Evolutionary conservation across 2,888 invertebrate genomes (phyloP).

Genomic region (Gryllus longicercus): DNA sequence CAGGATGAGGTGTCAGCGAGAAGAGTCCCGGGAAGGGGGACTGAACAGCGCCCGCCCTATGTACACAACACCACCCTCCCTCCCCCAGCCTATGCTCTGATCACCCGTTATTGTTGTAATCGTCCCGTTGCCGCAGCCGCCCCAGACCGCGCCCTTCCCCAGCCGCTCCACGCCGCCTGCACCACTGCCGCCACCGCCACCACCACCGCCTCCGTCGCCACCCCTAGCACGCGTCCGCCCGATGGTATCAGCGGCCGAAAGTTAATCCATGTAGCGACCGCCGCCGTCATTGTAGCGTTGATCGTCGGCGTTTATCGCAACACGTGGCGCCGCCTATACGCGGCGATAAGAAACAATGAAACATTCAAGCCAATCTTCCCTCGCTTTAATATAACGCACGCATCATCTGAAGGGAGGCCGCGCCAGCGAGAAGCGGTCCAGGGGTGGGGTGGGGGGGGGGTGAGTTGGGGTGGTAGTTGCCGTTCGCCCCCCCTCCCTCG

Average conservation of each 20-base stretch:
- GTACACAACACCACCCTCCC: background rate
- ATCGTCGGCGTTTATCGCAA: constrained; percentile 26
- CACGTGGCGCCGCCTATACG: constrained; percentile 27
- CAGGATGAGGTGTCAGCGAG: background rate
- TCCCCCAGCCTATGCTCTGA: background rate
- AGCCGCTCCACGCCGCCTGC: background rate
- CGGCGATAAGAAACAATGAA: constrained; percentile 31
- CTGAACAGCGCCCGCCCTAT: background rate
- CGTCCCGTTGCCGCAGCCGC: background rate
- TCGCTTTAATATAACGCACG: constrained; percentile 10
- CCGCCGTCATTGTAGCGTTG: constrained; percentile 6
- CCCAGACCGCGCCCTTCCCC: background rate
- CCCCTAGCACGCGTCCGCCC: background rate
- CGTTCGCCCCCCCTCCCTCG: background rate
- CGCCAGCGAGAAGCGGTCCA: too few relatives aligned
- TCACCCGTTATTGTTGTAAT: constrained; percentile 26
- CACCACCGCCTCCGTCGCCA: background rate
- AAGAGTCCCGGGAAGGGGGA: background rate
- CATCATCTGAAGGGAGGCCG: constrained; percentile 17
- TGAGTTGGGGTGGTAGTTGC: background rate
- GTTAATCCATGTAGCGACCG: constrained; percentile 17
- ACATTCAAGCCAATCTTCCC: constrained; percentile 17
- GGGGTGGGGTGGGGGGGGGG: too few relatives aligned
- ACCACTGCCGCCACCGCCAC: background rate
- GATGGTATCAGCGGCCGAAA: constrained; percentile 17